These are phyloP conservation scores for Penaeus chinensis DNA, from an alignment of 1,140 invertebrate genomes.

Conservation along the genomic window DNA sequence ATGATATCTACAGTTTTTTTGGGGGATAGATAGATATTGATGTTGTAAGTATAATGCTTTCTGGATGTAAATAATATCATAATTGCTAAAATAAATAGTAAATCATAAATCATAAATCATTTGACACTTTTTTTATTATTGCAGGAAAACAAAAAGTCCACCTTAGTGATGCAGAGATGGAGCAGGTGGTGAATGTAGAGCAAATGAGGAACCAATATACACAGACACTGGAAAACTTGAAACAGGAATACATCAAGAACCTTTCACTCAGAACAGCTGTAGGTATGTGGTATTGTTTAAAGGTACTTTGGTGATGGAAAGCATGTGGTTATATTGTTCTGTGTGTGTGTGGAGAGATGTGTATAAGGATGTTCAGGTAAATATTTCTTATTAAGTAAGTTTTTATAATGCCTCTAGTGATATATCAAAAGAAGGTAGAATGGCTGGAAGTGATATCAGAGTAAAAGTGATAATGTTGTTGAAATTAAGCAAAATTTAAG, in stretches of 20 bases:
- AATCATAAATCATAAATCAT: not conserved
- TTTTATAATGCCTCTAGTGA: no score
- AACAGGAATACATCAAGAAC: conserved; percentile 83
- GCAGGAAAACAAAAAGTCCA: conserved; percentile 69
- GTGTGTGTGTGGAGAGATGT: no score
- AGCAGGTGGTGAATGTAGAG: conserved; percentile 78
- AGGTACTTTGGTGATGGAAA: not conserved
- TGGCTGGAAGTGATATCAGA: no score
- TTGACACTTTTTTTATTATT: conserved; percentile 27
- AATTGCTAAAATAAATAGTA: not conserved
- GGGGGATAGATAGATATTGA: no score
- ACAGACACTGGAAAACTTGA: conserved; percentile 77
- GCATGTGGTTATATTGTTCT: no score
- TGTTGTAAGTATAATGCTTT: no score
- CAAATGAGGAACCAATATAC: conserved; percentile 77
- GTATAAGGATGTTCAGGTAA: no score
- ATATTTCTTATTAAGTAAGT: no score
- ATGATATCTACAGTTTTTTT: no score
- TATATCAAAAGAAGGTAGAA: no score
- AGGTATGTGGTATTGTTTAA: conserved; percentile 70
- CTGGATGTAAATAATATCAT: not conserved
- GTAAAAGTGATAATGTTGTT: no score
- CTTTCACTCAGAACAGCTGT: conserved; percentile 70
- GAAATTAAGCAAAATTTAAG: no score
- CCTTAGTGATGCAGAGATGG: conserved; percentile 74